These are phyloP conservation scores for Quadroppia sp. DNA, from an alignment of 2,888 invertebrate species.

Conservation along the genomic window DNA sequence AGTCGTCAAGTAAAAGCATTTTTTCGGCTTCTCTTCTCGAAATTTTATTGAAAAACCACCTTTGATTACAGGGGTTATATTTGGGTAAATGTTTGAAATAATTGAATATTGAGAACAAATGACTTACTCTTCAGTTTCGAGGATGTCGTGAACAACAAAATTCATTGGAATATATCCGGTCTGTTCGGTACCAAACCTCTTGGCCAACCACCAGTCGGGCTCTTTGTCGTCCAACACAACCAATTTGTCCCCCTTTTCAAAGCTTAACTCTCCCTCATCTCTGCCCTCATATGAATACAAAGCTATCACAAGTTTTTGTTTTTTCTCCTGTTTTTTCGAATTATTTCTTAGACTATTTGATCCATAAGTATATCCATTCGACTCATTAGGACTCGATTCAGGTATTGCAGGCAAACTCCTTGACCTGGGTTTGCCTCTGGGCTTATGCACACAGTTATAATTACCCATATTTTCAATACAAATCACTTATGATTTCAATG, in stretches of 20 bases:
- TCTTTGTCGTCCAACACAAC: conserved; percentile 26
- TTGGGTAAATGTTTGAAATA: neutral
- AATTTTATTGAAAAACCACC: conserved; percentile 94
- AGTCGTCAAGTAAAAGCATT: conserved; percentile 77
- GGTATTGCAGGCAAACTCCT: no score
- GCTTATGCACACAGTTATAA: neutral
- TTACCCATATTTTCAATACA: neutral
- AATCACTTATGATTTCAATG: no score
- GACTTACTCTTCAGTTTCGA: conserved; percentile 33
- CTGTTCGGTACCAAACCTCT: neutral
- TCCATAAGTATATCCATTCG: no score
- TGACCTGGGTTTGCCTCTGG: neutral
- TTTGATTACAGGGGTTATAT: neutral
- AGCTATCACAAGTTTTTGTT: conserved; percentile 33
- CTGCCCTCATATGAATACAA: conserved; percentile 37
- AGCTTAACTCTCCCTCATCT: conserved; percentile 33
- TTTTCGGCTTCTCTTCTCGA: conserved; percentile 94
- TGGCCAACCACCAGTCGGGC: conserved; percentile 38
- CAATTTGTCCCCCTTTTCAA: conserved; percentile 40
- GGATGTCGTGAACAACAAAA: conserved; percentile 23
- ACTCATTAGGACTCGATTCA: no score
- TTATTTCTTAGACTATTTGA: neutral
- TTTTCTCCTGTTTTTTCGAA: neutral
- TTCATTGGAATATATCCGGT: conserved; percentile 40
- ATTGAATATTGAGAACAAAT: neutral